phyloP scores from a whole-genome alignment of 2,888 invertebrate genomes.

The Spicauda simplicius region DNA sequence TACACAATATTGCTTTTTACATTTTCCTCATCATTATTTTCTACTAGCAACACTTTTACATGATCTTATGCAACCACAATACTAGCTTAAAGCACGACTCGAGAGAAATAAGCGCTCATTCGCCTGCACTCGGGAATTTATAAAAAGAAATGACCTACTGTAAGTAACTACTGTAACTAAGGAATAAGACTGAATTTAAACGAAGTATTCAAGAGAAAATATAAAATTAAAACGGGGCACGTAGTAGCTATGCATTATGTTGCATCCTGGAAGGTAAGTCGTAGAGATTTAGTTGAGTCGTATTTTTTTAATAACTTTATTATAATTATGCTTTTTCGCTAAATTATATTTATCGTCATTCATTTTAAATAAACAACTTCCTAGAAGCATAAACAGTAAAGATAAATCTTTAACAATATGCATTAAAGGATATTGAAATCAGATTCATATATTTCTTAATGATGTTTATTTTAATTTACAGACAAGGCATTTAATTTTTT shows the following conservation, averaged over 20 bases:
- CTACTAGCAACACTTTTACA: conserved; percentile 7
- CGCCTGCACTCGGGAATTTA: neutral
- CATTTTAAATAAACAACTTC: too few species aligned
- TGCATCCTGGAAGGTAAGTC: neutral
- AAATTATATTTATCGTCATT: too few species aligned
- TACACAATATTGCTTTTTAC: neutral
- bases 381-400: too few species aligned
- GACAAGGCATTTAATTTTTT: too few species aligned
- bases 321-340: too few species aligned
- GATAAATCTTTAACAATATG: too few species aligned
- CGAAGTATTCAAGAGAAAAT: conserved; percentile 12
- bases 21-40: neutral
- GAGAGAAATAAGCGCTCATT: conserved; percentile 22
- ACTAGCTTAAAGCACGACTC: conserved; percentile 9
- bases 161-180: conserved; percentile 11
- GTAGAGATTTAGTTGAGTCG: neutral
- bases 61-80: conserved; percentile 14
- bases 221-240: conserved; percentile 3
- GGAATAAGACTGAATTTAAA: conserved; percentile 4
- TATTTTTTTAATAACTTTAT: too few species aligned
- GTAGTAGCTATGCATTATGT: neutral
- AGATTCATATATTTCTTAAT: too few species aligned
- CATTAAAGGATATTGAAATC: too few species aligned
- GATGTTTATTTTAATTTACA: too few species aligned
- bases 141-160: conserved; percentile 19